A percentile compares a stretch with the other conserved stretches of the same genome.
phyloP scores from a whole-genome alignment of 2,113 vertebrate species.

The Electrona antarctica region DNA sequence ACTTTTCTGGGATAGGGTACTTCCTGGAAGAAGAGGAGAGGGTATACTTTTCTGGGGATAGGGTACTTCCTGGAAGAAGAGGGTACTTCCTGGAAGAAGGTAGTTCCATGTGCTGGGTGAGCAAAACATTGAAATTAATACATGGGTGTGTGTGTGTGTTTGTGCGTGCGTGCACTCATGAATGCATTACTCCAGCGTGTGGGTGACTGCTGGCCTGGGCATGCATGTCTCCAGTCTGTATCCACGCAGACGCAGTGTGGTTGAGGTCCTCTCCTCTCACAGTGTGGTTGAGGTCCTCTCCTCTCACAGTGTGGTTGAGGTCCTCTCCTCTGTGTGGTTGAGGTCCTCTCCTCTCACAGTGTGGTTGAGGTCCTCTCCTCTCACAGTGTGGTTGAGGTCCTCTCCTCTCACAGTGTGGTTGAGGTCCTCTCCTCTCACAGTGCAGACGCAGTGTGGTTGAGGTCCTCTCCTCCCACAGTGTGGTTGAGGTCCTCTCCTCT shows the following conservation, averaged over 20 bases:
- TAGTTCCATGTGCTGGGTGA: no score
- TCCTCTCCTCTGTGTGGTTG: no score
- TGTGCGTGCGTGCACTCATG: not conserved
- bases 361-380: slow-evolving; percentile 36
- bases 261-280: slow-evolving; percentile 27
- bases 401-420: slow-evolving; percentile 47
- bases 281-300: slow-evolving; percentile 40
- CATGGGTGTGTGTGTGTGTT: slow-evolving; percentile 6
- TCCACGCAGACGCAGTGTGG: slow-evolving; percentile 21
- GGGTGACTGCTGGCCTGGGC: slow-evolving; percentile 2
- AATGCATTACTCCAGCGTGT: slow-evolving; percentile 1
- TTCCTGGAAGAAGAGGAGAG: no score
- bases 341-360: slow-evolving; percentile 34
- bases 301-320: slow-evolving; percentile 50
- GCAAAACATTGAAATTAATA: no score
- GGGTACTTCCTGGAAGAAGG: no score
- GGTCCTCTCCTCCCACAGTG: slow-evolving; percentile 36
- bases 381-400: slow-evolving; percentile 39
- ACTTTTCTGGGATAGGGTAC: no score
- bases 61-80: no score
- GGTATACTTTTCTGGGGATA: no score
- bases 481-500: slow-evolving; percentile 36
- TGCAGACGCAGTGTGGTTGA: no score
- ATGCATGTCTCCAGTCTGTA: slow-evolving; percentile 33
- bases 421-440: slow-evolving; percentile 29